phyloP scores from a whole-genome alignment of 1,140 invertebrate genomes.

The Coelopa frigida region DNA sequence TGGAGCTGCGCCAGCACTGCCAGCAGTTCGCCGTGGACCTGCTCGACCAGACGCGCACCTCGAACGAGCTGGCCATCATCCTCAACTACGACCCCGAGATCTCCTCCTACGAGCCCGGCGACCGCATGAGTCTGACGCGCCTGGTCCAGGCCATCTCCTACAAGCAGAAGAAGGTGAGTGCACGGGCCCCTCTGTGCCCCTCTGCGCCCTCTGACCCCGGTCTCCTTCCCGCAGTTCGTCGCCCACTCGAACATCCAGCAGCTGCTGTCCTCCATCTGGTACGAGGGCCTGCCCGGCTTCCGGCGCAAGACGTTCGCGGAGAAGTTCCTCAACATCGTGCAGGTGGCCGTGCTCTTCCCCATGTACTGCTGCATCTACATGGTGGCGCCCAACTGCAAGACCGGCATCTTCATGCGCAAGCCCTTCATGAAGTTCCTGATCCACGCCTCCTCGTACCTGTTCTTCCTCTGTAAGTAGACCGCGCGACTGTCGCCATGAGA shows the following conservation, averaged over 20 bases:
- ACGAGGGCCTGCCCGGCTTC: constrained; percentile 81
- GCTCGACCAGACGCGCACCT: constrained; percentile 80
- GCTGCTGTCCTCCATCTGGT: constrained; percentile 85
- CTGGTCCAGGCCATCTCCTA: constrained; percentile 84
- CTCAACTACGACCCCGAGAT: constrained; percentile 75
- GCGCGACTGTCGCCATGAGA: too few relatives aligned
- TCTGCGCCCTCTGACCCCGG: not conserved
- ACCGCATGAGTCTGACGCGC: constrained; percentile 69
- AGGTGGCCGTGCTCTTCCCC: constrained; percentile 75
- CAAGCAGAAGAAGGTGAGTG: constrained; percentile 80
- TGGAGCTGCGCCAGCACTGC: constrained; percentile 73
- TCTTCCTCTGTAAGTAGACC: constrained; percentile 79
- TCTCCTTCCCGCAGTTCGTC: constrained; percentile 60
- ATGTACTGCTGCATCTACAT: constrained; percentile 79
- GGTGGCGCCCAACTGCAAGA: constrained; percentile 64
- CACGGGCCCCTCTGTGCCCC: not conserved
- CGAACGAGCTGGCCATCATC: constrained; percentile 84
- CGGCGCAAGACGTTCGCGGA: constrained; percentile 63
- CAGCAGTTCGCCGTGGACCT: constrained; percentile 88
- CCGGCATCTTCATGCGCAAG: constrained; percentile 72
- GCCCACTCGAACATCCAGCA: constrained; percentile 91
- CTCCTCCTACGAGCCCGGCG: constrained; percentile 58
- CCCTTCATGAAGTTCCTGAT: constrained; percentile 94
- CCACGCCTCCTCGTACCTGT: constrained; percentile 84
- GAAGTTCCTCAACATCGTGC: constrained; percentile 63